Percentiles rank a stretch among this genome's conserved stretches.
Conservation (phyloP, 2,888 invertebrate species). For the Drosophila picticornis region DNA sequence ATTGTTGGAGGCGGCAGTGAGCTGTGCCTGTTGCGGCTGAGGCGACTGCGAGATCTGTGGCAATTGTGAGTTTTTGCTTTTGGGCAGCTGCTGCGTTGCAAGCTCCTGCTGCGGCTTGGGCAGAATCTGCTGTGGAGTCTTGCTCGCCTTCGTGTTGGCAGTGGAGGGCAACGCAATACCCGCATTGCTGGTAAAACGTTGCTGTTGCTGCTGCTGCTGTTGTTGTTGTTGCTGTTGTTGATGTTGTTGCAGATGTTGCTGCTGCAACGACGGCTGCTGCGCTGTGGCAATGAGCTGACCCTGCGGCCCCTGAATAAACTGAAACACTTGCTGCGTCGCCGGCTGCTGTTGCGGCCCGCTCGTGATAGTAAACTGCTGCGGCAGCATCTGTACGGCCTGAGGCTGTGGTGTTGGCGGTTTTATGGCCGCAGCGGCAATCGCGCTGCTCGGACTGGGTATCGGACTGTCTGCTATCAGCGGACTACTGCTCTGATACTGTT, state of each 20-base stretch:
- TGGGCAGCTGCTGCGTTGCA: constrained; percentile 52
- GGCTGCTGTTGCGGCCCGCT: constrained; percentile 72
- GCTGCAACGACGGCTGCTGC: constrained; percentile 62
- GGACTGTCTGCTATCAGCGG: constrained; percentile 85
- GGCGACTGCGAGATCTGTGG: constrained; percentile 84
- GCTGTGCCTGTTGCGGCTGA: constrained; percentile 80
- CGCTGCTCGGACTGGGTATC: constrained; percentile 84
- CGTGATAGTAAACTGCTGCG: constrained; percentile 82
- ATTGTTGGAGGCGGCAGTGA: constrained; percentile 51
- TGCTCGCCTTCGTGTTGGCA: constrained; percentile 73
- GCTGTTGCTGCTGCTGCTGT: constrained; percentile 52
- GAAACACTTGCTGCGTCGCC: constrained; percentile 79
- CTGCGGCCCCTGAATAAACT: constrained; percentile 82
- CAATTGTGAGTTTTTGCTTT: constrained; percentile 59
- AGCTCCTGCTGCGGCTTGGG: constrained; percentile 86
- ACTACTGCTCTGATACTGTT: constrained; percentile 84
- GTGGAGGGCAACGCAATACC: constrained; percentile 62
- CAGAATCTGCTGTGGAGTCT: constrained; percentile 87
- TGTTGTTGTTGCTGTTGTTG: constrained; percentile 58
- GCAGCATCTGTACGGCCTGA: constrained; percentile 84
- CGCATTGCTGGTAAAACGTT: constrained; percentile 74
- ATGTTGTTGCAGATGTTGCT: constrained; percentile 54
- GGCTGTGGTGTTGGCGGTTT: constrained; percentile 85
- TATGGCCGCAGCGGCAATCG: constrained; percentile 81
- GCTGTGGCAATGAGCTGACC: constrained; percentile 82